These are phyloP conservation scores for Cerastis leucographa DNA, from an alignment of 2,888 invertebrate species.

Conservation along the genomic window DNA sequence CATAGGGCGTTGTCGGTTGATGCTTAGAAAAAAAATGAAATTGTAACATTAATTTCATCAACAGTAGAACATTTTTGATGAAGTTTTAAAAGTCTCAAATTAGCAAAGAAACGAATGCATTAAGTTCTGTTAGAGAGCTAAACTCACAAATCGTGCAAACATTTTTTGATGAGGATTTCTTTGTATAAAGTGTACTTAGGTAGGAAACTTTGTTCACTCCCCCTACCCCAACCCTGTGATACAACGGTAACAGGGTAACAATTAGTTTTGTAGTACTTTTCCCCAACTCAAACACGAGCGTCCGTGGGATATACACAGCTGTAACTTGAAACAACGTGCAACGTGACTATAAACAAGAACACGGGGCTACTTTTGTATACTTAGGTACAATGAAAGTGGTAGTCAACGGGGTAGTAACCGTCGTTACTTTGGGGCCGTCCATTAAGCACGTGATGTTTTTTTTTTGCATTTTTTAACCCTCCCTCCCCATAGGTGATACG, in stretches of 20 bases:
- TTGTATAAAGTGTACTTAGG: background rate
- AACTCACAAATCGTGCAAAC: background rate
- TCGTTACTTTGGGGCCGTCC: too few relatives aligned
- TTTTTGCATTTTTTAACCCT: too few relatives aligned
- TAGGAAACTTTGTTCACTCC: background rate
- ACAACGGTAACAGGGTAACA: conserved; percentile 43
- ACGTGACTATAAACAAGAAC: background rate
- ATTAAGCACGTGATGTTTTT: too few relatives aligned
- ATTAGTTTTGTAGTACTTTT: conserved; percentile 47
- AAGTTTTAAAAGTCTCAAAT: background rate
- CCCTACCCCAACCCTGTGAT: background rate
- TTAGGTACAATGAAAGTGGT: background rate
- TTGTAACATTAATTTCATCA: background rate
- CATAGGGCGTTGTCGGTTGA: background rate
- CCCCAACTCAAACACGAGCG: conserved; percentile 40
- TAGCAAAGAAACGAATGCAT: background rate
- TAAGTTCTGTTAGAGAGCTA: background rate
- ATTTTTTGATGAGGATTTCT: background rate
- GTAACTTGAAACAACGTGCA: background rate
- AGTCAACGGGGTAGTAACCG: background rate
- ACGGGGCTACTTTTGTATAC: background rate
- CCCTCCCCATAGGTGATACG: too few relatives aligned
- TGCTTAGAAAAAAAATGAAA: too few relatives aligned
- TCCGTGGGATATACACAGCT: conserved; percentile 28
- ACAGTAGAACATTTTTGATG: background rate